Percentiles rank a stretch among this genome's conserved stretches.
phyloP scores from a whole-genome alignment of 2,113 vertebrate genomes.

The Ophthalmolycus amberensis region DNA sequence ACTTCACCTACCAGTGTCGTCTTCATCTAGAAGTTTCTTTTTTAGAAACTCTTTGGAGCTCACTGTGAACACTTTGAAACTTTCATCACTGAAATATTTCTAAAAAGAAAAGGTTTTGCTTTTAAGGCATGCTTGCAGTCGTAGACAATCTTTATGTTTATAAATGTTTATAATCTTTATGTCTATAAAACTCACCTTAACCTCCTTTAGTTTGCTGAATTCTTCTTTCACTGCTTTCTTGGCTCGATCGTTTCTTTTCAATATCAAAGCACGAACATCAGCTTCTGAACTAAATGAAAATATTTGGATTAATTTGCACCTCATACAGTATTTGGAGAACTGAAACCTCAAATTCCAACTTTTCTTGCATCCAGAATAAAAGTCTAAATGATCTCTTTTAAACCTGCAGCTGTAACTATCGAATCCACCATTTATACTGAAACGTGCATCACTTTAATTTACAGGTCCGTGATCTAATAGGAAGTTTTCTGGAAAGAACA shows the following conservation, averaged over 20 bases:
- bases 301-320: not conserved
- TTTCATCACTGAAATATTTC: conserved; percentile 49
- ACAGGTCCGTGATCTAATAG: too few species aligned
- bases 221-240: conserved; percentile 8
- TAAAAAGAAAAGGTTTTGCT: not conserved
- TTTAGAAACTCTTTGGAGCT: conserved; percentile 43
- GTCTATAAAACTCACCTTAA: not conserved
- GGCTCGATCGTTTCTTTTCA: conserved; percentile 17
- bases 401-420: too few species aligned
- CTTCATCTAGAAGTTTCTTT: not conserved
- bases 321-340: not conserved
- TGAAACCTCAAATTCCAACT: not conserved
- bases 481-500: too few species aligned
- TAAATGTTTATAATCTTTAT: too few species aligned
- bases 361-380: too few species aligned
- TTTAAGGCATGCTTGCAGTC: not conserved
- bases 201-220: not conserved
- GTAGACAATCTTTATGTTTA: not conserved
- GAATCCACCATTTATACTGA: too few species aligned
- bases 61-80: conserved; percentile 63
- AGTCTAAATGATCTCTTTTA: not conserved
- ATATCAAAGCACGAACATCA: not conserved
- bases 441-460: too few species aligned
- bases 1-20: conserved; percentile 48
- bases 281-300: conserved; percentile 25